phyloP scores from a whole-genome alignment of 2,113 vertebrate genomes.

The Manacus vitellinus region DNA sequence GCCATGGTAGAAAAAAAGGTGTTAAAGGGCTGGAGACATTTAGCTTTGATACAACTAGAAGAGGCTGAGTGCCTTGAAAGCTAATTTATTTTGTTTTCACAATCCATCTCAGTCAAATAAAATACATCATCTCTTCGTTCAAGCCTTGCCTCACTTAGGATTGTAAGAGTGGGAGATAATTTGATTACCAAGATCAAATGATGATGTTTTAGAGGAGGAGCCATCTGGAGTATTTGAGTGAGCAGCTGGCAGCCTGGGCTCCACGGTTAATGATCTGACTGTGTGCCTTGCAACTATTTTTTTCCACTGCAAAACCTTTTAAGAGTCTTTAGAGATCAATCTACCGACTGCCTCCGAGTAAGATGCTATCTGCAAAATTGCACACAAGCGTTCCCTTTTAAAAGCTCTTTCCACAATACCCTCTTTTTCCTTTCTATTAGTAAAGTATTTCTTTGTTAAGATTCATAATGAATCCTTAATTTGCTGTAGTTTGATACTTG shows the following conservation, averaged over 20 bases:
- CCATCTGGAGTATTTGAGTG: slow-evolving; percentile 49
- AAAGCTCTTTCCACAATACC: slow-evolving; percentile 10
- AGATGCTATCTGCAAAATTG: slow-evolving; percentile 47
- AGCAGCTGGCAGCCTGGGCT: slow-evolving; percentile 61
- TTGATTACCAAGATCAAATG: slow-evolving; percentile 46
- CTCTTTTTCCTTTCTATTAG: not conserved
- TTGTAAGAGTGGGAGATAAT: slow-evolving; percentile 38
- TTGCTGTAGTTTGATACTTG: not conserved
- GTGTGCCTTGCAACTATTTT: slow-evolving; percentile 11
- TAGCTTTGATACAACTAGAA: not conserved
- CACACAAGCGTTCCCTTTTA: slow-evolving; percentile 25
- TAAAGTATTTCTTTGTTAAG: slow-evolving; percentile 13
- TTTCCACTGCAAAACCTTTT: slow-evolving; percentile 51
- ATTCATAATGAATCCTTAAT: not conserved
- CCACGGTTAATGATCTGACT: slow-evolving; percentile 43
- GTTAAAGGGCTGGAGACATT: not conserved
- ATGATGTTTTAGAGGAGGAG: slow-evolving; percentile 59
- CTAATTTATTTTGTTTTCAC: not conserved
- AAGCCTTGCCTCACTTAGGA: slow-evolving; percentile 1
- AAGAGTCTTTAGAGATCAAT: slow-evolving; percentile 55
- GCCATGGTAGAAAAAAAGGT: not conserved
- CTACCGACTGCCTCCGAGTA: not conserved
- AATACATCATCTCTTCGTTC: not conserved
- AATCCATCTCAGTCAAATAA: slow-evolving; percentile 5
- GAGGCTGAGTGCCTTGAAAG: not conserved